phyloP scores from a whole-genome alignment of 2,113 vertebrate genomes.

The Gnathonemus echidnorhynchus region DNA sequence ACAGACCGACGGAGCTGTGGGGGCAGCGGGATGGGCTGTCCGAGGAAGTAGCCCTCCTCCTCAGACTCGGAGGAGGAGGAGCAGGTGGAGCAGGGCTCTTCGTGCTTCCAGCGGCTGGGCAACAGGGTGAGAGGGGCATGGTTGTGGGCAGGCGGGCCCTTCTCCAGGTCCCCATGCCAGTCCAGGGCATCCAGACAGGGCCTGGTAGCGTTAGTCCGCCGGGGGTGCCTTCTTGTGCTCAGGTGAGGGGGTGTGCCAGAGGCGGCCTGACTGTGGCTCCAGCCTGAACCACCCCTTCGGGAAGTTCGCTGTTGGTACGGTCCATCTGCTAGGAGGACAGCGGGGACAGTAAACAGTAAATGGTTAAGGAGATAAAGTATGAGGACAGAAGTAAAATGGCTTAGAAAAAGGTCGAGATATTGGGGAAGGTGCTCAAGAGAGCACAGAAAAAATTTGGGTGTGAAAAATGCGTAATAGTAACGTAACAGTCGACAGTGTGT shows the following conservation, averaged over 20 bases:
- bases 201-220: constrained; percentile 38
- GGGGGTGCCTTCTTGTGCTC: constrained; percentile 38
- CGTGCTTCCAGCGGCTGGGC: constrained; percentile 21
- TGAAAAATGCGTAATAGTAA: not conserved
- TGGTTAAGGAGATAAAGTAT: not conserved
- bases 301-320: constrained; percentile 47
- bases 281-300: constrained; percentile 36
- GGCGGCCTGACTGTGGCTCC: constrained; percentile 27
- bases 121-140: not conserved
- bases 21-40: constrained; percentile 89
- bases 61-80: constrained; percentile 89
- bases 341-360: not conserved
- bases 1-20: not conserved
- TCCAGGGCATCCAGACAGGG: constrained; percentile 55
- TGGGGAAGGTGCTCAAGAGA: not conserved
- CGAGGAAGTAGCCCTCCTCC: constrained; percentile 92
- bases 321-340: constrained; percentile 50
- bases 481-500: not conserved
- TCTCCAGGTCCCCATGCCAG: constrained; percentile 26
- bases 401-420: not conserved
- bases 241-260: constrained; percentile 44
- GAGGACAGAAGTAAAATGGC: not conserved
- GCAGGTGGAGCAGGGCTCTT: constrained; percentile 85
- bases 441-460: not conserved
- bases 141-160: not conserved